phyloP scores from a whole-genome alignment of 2,888 invertebrate species.

The Luperina nickerlii region DNA sequence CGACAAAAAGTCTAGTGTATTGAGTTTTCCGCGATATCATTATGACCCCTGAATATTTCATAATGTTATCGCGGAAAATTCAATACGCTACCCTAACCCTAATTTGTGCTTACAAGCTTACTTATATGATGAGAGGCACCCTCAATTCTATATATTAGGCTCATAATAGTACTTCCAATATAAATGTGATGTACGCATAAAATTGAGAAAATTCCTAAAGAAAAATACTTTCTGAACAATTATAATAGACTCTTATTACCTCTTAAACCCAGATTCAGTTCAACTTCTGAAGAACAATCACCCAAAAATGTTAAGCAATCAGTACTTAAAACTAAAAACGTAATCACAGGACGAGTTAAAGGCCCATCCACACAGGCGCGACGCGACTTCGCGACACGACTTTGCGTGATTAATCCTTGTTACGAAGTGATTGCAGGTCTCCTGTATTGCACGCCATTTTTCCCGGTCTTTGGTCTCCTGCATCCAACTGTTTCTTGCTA shows the following conservation, averaged over 20 bases:
- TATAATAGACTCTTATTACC: conserved; percentile 9
- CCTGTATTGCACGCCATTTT: not conserved
- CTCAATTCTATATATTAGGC: not conserved
- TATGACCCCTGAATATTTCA: not conserved
- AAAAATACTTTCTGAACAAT: conserved; percentile 33
- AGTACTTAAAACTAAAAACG: conserved; percentile 58
- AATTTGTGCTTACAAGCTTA: not conserved
- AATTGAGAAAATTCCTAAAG: conserved; percentile 8
- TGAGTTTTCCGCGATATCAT: not conserved
- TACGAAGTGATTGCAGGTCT: too few relatives aligned
- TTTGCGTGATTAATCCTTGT: not conserved
- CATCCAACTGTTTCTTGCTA: not conserved
- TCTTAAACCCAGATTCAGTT: conserved; percentile 37
- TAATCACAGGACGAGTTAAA: conserved; percentile 41
- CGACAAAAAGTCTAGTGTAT: not conserved
- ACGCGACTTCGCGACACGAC: not conserved
- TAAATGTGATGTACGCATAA: not conserved
- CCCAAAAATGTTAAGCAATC: conserved; percentile 54
- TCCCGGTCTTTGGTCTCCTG: too few relatives aligned
- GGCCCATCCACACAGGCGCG: not conserved
- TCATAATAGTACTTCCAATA: not conserved
- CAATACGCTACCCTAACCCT: too few relatives aligned
- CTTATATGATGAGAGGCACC: not conserved
- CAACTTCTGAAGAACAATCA: conserved; percentile 41
- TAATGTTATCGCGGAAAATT: too few relatives aligned